Evolutionary conservation across 37 sponge, comb jelly and placozoan genomes (phyloP), one percentile per base, ranked within the genome.

Genomic region (Cladorhizidae sp.): DNA sequence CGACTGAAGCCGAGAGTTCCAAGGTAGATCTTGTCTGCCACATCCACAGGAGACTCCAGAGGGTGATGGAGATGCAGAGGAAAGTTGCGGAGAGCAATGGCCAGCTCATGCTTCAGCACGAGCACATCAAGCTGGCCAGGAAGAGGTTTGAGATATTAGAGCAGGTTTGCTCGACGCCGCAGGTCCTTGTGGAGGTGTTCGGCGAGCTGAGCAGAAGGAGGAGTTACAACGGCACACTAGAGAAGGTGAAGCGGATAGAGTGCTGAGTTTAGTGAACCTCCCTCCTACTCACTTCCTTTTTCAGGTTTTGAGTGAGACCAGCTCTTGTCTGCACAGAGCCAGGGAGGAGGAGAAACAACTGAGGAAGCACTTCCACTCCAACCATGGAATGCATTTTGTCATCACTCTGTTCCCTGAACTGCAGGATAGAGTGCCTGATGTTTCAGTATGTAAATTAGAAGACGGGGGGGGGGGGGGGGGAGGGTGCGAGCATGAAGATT

Each of bases 101-200:
- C 18, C 61, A 76, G 32, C 79, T 88, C 2, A 52, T 82, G 14
- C 40, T 88, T 22, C 71, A 70, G n/a, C 77, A 77, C 43, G 88
- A 82, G 40, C 77, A 76, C 35, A 42, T 88, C 50, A 82, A 88
- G 76, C 64, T 88, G 50, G 76, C 84, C 28, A 70, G 74, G 33
- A 88, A 80, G 70, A 76, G 84, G 67, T 89, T 89, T 79, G 80
- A 83, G 65, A 62, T 89, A 11, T 68, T 89, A 35, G 76, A 69
- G 68, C 89, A 89, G 69, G 76, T 89, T 42, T 75, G 80, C 42
- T 49, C 54, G 18, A 67, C 80, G 0, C 84, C 84, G 9, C 73
- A 84, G 22, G 65, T 89, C 52, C 70, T 89, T 57, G 84, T n/a
- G 29, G 23, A 58, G 12, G 80, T 84, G 14, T 21, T 89, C n/a